A percentile compares a stretch with the other conserved stretches of the same genome.
Evolutionary conservation across 2,888 invertebrate genomes (phyloP).

Genomic region (Pyrrhia umbra): DNA sequence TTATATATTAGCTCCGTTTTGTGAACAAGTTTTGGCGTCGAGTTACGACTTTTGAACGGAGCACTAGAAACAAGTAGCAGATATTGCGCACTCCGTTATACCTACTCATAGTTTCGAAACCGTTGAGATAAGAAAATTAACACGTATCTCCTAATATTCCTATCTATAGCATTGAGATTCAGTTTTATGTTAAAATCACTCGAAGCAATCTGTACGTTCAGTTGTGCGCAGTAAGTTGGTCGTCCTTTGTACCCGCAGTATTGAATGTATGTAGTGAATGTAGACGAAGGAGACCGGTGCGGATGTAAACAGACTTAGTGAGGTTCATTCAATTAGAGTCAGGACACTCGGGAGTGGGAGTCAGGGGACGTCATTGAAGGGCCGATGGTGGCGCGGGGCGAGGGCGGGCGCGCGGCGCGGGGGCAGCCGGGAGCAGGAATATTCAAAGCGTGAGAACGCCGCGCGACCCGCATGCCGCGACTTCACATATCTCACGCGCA

Average conservation of each 20-base stretch:
- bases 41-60: conserved; percentile 57
- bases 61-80: conserved; percentile 56
- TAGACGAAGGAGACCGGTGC: conserved; percentile 69
- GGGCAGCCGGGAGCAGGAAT: conserved; percentile 86
- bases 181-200: conserved; percentile 45
- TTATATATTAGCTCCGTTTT: conserved; percentile 56
- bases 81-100: conserved; percentile 56
- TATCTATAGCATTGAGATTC: conserved; percentile 53
- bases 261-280: conserved; percentile 59
- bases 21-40: conserved; percentile 68
- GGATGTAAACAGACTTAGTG: conserved; percentile 83
- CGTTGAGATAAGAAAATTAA: conserved; percentile 64
- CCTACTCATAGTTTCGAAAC: conserved; percentile 53
- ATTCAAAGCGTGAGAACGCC: conserved; percentile 90
- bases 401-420: conserved; percentile 63
- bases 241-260: conserved; percentile 47
- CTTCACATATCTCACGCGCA: conserved; percentile 90
- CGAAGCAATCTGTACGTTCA: conserved; percentile 37
- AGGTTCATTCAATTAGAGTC: conserved; percentile 85
- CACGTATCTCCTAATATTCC: conserved; percentile 57
- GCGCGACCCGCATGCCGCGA: conserved; percentile 90
- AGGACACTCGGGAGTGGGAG: conserved; percentile 81
- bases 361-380: conserved; percentile 86
- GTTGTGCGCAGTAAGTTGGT: conserved; percentile 49
- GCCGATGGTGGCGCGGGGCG: conserved; percentile 74